Conservation (phyloP, 2,797 vertebrate genomes). For the Acrossocheilus fasciatus region DNA sequence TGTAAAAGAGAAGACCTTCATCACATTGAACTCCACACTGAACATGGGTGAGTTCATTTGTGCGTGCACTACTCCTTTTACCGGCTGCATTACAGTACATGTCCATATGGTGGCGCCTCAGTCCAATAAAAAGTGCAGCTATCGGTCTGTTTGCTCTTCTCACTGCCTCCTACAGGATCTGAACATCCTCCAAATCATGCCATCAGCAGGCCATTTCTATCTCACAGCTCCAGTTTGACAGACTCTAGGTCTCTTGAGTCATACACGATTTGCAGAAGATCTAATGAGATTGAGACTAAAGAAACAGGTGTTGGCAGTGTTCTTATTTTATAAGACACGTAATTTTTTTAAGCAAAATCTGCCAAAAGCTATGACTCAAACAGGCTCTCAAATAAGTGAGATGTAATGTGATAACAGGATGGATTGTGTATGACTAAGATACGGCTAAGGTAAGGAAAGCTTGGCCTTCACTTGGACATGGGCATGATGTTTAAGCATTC, state of each 20-base stretch:
- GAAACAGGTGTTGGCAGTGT: slow-evolving; percentile 21
- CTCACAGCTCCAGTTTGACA: slow-evolving; percentile 33
- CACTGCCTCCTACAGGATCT: slow-evolving; percentile 22
- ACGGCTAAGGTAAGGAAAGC: background rate
- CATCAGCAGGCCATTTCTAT: slow-evolving; percentile 22
- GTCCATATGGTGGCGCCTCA: slow-evolving; percentile 53
- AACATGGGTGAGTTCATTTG: background rate
- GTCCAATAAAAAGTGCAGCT: background rate
- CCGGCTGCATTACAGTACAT: background rate
- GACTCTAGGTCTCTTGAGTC: slow-evolving; percentile 42
- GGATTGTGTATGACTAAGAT: background rate
- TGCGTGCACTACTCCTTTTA: background rate
- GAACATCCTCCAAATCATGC: slow-evolving; percentile 40
- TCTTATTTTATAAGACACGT: background rate
- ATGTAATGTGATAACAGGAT: background rate
- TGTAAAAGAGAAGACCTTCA: background rate
- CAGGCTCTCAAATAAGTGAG: background rate
- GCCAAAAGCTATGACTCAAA: background rate
- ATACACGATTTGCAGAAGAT: slow-evolving; percentile 34
- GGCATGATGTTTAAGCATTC: background rate
- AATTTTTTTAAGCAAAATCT: background rate
- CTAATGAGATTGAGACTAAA: slow-evolving; percentile 17
- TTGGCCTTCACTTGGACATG: background rate
- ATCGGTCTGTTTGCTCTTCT: background rate
- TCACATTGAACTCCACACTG: background rate